phyloP scores from a whole-genome alignment of 2,113 vertebrate species.

The Hipposideros armiger region DNA sequence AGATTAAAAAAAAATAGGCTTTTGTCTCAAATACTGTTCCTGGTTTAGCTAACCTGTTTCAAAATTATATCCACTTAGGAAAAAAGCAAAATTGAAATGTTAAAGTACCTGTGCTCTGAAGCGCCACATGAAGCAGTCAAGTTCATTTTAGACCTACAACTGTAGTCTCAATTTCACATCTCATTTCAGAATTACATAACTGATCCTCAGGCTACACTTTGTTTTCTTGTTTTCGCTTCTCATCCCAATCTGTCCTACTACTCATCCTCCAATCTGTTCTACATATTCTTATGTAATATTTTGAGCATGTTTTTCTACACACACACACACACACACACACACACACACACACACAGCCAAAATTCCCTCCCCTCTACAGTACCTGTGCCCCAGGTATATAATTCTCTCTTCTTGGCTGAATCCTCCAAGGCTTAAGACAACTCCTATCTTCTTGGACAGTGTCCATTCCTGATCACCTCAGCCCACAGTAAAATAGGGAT shows the following conservation, averaged over 20 bases:
- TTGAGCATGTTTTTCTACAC: background rate
- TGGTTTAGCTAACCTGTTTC: background rate
- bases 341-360: background rate
- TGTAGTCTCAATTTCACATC: background rate
- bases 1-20: background rate
- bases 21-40: background rate
- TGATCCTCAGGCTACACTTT: background rate
- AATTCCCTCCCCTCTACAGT: too few relatives aligned
- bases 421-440: background rate
- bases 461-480: background rate
- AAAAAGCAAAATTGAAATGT: slow-evolving; percentile 45
- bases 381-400: background rate
- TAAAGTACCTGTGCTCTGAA: background rate
- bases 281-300: background rate
- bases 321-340: background rate
- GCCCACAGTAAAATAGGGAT: background rate
- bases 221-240: background rate
- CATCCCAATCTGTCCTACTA: background rate
- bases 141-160: background rate
- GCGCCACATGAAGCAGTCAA: background rate
- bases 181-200: background rate
- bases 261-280: background rate
- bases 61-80: background rate
- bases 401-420: background rate
- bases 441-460: background rate